Evolutionary conservation across 2,797 vertebrate species (phyloP).

Genomic region (Heterohyrax brucei): DNA sequence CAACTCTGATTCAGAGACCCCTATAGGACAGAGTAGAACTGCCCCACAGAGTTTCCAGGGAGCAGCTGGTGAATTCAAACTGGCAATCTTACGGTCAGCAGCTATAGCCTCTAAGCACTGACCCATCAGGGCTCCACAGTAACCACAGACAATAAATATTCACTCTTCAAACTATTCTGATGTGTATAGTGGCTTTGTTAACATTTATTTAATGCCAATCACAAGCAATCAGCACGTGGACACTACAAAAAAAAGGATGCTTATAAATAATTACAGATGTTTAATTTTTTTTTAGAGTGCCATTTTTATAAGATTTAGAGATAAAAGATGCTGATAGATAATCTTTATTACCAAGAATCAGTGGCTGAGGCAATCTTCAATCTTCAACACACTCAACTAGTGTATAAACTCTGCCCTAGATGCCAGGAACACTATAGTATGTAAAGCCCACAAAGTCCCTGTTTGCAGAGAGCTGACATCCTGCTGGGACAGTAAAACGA

Average conservation of each 20-base stretch:
- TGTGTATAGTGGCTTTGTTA: background rate
- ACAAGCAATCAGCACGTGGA: constrained; percentile 6
- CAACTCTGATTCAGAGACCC: no score
- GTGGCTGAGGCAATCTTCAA: background rate
- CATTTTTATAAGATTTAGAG: background rate
- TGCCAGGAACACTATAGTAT: background rate
- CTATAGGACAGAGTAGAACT: no score
- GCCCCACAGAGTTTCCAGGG: no score
- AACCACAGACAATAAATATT: background rate
- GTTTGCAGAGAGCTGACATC: background rate
- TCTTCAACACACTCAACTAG: background rate
- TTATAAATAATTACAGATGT: constrained; percentile 44
- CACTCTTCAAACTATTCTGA: constrained; percentile 3
- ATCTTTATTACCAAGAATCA: background rate
- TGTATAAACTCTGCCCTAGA: background rate
- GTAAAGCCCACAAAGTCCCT: accelerated
- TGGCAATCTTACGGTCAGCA: no score
- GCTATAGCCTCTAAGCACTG: no score
- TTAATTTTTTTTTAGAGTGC: background rate
- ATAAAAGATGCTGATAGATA: background rate
- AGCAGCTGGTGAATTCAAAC: no score
- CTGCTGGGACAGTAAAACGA: background rate
- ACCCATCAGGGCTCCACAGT: no score
- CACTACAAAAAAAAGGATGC: background rate
- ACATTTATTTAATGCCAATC: constrained; percentile 5